Base-by-base conservation (phyloP, 2,888 invertebrate genomes). In the Oxytorus armatus region DNA sequence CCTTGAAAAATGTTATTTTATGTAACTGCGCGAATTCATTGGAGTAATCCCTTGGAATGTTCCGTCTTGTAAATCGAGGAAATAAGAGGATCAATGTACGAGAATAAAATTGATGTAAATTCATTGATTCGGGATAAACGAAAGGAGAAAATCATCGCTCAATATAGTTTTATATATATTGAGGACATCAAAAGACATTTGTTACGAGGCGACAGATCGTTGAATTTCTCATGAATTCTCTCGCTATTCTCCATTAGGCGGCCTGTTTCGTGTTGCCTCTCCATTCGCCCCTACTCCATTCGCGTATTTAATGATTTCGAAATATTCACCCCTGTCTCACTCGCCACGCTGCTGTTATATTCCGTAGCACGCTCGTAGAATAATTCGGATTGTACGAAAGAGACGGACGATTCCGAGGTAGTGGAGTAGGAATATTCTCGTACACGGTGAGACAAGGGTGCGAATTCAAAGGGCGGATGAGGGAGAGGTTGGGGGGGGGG, bases 311-410 rank as follows among this genome's bases (percentile, higher is more conserved):
- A 72, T 72, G 55, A 74, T 33, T 65, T 23, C 55, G 65, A 57
- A 74, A 74, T 74, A 74, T 74, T 57, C 36, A 53, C 57, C 65
- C 65, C 21, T 16, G 10, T 42, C 42, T 42, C 59, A 16, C 16
- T 18, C n/a, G 63, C 29, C 16, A 29, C n/a, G 63, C 29, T 2
- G 59, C 44, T 57, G 59, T 61, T 68, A 49, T 63, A 51, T 63
- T 53, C 33, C 42, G 14, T 36, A 75, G 65, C 59, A 59, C 57
- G 83, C 85, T 84, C 84, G 83, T 82, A 82, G 84, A 85, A 88
- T 89, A 89, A 89, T 88, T 89, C 86, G 85, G 84, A 87, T 86
- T 87, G 85, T 3, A 85, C 80, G 49, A 80, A 82, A 80, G 85
- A 82, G 85, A 81, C 14, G 51, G 65, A 49, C 49, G 47, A 42